Evolutionary conservation across 2,888 invertebrate genomes (phyloP).

Genomic region (Chrysolina americana): DNA sequence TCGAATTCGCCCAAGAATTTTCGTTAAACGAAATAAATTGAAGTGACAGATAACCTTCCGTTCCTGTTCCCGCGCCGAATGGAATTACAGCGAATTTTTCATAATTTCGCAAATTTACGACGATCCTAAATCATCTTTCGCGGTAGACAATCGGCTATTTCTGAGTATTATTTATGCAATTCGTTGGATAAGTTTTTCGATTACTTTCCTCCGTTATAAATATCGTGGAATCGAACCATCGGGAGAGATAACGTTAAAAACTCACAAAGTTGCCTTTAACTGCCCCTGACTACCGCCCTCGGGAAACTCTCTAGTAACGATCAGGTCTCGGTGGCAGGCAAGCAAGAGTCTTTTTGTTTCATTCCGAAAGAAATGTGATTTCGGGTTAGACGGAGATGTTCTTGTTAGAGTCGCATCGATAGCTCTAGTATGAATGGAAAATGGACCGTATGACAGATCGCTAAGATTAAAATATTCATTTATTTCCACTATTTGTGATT

Average conservation of each 20-base stretch:
- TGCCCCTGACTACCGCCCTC: slow-evolving; percentile 50
- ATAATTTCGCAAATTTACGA: slow-evolving; percentile 27
- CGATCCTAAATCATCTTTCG: slow-evolving; percentile 22
- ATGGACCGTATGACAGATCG: no score
- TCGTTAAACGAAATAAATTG: not conserved
- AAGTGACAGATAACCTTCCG: not conserved
- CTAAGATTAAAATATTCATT: no score
- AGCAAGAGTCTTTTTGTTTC: not conserved
- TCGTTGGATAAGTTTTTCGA: slow-evolving; percentile 55
- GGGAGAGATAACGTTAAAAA: slow-evolving; percentile 59
- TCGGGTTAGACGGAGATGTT: no score
- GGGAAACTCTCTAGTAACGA: slow-evolving; percentile 19
- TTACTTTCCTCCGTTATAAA: slow-evolving; percentile 59
- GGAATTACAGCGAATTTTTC: slow-evolving; percentile 13
- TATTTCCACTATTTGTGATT: no score
- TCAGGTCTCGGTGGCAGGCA: not conserved
- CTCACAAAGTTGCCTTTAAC: slow-evolving; percentile 56
- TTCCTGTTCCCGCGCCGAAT: not conserved
- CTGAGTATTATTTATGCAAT: slow-evolving; percentile 53
- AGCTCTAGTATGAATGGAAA: no score
- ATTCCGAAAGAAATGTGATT: no score
- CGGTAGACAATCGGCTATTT: slow-evolving; percentile 34
- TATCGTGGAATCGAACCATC: slow-evolving; percentile 60
- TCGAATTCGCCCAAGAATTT: not conserved
- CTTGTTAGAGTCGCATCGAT: no score